A percentile compares a stretch with the other conserved stretches of the same genome.
phyloP scores from a whole-genome alignment of 2,888 invertebrate genomes.

The Eupeodes luniger region DNA sequence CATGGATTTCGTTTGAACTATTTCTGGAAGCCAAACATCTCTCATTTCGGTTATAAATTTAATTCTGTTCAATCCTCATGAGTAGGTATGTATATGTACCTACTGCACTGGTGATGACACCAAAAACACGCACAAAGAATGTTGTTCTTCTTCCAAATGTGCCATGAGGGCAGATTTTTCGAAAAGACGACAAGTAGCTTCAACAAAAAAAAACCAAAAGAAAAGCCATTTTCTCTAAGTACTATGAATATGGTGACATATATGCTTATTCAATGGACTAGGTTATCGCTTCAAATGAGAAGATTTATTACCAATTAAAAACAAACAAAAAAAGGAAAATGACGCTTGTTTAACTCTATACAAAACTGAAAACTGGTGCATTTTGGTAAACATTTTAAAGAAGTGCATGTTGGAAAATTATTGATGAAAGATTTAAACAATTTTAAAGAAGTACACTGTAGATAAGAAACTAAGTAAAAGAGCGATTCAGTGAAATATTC shows the following conservation, averaged over 20 bases:
- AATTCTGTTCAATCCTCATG: background rate
- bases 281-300: slow-evolving; percentile 61
- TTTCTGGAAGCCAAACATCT: slow-evolving; percentile 30
- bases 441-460: background rate
- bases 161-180: slow-evolving; percentile 35
- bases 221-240: background rate
- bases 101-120: background rate
- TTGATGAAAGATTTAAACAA: slow-evolving; percentile 29
- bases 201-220: background rate
- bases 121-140: slow-evolving; percentile 30
- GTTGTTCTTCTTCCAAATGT: slow-evolving; percentile 41
- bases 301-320: slow-evolving; percentile 75
- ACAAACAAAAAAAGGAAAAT: slow-evolving; percentile 1
- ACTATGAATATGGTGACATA: slow-evolving; percentile 40
- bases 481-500: background rate
- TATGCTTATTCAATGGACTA: slow-evolving; percentile 44
- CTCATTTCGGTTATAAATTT: slow-evolving; percentile 32
- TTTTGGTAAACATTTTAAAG: slow-evolving; percentile 33
- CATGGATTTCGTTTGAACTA: slow-evolving; percentile 44
- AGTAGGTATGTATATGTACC: background rate
- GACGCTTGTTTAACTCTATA: slow-evolving; percentile 7
- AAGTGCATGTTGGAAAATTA: slow-evolving; percentile 57
- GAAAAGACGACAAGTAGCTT: background rate
- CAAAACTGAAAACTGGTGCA: slow-evolving; percentile 40
- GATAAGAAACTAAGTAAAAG: slow-evolving; percentile 33